Evolutionary conservation across 2,888 invertebrate species (phyloP), one percentile per base, ranked within the genome.

Genomic region (Cephonodes hylas): DNA sequence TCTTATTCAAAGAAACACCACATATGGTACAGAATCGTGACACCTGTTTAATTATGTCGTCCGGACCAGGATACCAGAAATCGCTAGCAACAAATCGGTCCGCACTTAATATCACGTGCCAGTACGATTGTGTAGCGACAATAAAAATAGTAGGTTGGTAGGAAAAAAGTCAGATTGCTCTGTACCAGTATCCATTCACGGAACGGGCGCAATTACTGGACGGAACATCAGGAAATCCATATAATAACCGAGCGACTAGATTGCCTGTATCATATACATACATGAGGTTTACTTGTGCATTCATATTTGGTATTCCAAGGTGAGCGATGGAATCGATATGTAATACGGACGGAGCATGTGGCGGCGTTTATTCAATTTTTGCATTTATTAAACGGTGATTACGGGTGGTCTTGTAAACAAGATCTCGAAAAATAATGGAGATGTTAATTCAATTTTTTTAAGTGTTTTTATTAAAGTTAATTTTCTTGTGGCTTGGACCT

Each of bases 221-320:
- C 2, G 18, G 27, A 25, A 20, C 10, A 53, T 53, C 53, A 53
- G 53, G 53, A 53, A 53, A 53, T 53, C 53, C 31, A 53, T 46
- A 25, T 31, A 53, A 53, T 27, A 6, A 23, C 20, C 22, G 3
- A 53, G 10, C 1, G 5, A 18, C 27, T 20, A 53, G 18, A 13
- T 20, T 53, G 53, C 15, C 53, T 18, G 27, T 53, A 53, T 45
- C 27, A 53, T 31, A 53, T 18, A 20, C 10, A 27, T 27, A 53
- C 15, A 15, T 18, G 53, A 53, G 27, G 18, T 31, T 53, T 53
- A 31, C 27, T 31, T 31, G 53, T 18, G 31, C 53, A 53, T 53
- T 31, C 53, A 53, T 53, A 53, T 53, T 53, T 53, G 53, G 53
- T 53, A 53, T 53, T 53, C 38, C 53, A 53, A 53, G 53, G 53